These are phyloP conservation scores for Gambusia holbrooki DNA, from an alignment of 2,113 vertebrate species.

Conservation along the genomic window DNA sequence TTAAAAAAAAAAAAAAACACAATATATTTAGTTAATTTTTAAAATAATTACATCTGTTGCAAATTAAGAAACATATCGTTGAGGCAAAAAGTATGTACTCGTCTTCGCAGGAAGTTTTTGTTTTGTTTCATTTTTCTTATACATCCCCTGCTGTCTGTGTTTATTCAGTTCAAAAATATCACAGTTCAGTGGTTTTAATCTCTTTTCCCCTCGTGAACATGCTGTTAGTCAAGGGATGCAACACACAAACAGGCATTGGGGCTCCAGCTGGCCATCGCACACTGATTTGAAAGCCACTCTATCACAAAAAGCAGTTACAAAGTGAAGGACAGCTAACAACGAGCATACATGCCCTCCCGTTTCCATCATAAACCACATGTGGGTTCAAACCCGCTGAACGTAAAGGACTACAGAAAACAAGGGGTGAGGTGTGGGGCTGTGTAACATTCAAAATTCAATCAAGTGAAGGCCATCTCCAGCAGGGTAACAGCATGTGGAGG, in stretches of 20 bases:
- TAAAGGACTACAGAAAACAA: slow-evolving; percentile 43
- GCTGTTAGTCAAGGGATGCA: slow-evolving; percentile 20
- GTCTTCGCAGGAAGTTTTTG: background rate
- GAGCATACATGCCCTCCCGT: slow-evolving; percentile 51
- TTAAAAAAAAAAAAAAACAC: background rate
- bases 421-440: slow-evolving; percentile 19
- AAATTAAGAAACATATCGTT: background rate
- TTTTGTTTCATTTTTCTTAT: slow-evolving; percentile 4
- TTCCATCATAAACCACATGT: slow-evolving; percentile 67
- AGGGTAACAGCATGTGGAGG: slow-evolving; percentile 57
- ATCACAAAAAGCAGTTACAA: slow-evolving; percentile 39
- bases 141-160: background rate
- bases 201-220: slow-evolving; percentile 8
- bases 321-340: slow-evolving; percentile 64
- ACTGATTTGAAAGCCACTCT: slow-evolving; percentile 35
- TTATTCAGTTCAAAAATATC: slow-evolving; percentile 26
- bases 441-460: slow-evolving; percentile 79
- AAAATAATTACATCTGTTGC: background rate
- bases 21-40: background rate
- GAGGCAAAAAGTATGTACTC: background rate
- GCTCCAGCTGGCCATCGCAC: slow-evolving; percentile 9
- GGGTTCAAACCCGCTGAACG: slow-evolving; percentile 56
- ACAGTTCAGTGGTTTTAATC: slow-evolving; percentile 21
- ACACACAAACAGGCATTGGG: slow-evolving; percentile 15
- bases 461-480: slow-evolving; percentile 76